Conservation (phyloP, 2,888 invertebrate species). For the Helleia helle region DNA sequence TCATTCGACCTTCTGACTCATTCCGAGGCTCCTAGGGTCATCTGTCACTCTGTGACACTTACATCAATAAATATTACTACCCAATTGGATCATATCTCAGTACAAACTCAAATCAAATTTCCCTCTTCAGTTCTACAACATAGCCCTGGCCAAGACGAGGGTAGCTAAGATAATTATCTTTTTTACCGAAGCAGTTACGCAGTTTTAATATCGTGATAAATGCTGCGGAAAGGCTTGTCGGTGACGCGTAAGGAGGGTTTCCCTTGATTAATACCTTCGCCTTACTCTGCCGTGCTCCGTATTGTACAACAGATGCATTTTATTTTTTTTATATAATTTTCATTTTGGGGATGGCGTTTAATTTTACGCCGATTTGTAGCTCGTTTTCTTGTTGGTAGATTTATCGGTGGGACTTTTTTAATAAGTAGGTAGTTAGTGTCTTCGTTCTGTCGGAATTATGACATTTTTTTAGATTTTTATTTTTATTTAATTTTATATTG, state of each 20-base stretch:
- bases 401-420: constrained; percentile 21
- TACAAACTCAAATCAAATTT: too few species aligned
- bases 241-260: constrained; percentile 61
- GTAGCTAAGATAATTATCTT: constrained; percentile 73
- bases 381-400: constrained; percentile 13
- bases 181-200: constrained; percentile 63
- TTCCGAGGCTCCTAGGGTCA: too few species aligned
- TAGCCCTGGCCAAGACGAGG: constrained; percentile 64
- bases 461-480: too few species aligned
- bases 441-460: too few species aligned
- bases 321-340: constrained; percentile 50
- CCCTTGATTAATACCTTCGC: constrained; percentile 53
- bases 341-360: constrained; percentile 17
- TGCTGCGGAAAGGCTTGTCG: constrained; percentile 69
- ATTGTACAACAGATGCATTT: constrained; percentile 63
- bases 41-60: too few species aligned
- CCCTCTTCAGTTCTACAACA: too few species aligned
- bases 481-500: too few species aligned
- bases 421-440: not conserved
- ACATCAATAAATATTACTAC: too few species aligned
- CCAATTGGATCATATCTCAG: too few species aligned
- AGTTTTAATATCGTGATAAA: constrained; percentile 71
- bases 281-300: constrained; percentile 49
- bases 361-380: constrained; percentile 53
- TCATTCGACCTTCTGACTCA: too few species aligned